Evolutionary conservation across 2,888 invertebrate genomes (phyloP), one percentile per base, ranked within the genome.

Genomic region (Drosophila seclusa): DNA sequence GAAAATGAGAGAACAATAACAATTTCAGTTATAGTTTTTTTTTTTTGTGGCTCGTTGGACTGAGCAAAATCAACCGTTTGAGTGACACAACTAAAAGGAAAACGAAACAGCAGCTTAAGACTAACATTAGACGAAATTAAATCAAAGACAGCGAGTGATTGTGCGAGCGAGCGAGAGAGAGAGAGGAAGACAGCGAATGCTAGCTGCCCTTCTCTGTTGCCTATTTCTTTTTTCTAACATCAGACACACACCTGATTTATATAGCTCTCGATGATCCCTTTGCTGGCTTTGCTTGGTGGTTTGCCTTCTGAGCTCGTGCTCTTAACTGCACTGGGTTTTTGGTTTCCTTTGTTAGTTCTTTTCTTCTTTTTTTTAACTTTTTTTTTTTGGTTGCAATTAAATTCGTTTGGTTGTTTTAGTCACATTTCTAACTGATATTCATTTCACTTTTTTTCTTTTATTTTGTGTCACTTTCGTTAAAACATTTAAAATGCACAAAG

Each of bases 391-490:
- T 31, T 45, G 57, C 48, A 73, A 65, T 45, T 67, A 72, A 75
- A 55, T 82, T 84, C 66, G 54, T 75, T 65, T 45, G 45, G 62
- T 74, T 78, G 72, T 65, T 74, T 83, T 76, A 83, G 88, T 84
- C 84, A 84, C 84, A 84, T 84, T 88, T 84, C 84, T 80, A 88
- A 85, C 73, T 76, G 71, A 68, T 79, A 73, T 78, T 78, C 62
- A 73, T 78, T 66, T 54, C 82, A 74, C 79, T 72, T 72, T 69
- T 59, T 64, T 18, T 24, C 21, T 66, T 59, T 67, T 54, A 21
- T 8, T 45, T 5, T 27, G 18, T 54, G 59, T 49, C 63, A 75
- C 76, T 68, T 71, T 63, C 62, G 59, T 76, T 68, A 57, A 70
- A 65, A 63, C 60, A 65, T 69, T 70, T 36, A 61, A 71, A 77